Evolutionary conservation across 1,140 invertebrate species (phyloP).

Genomic region (Apolygus lucorum): DNA sequence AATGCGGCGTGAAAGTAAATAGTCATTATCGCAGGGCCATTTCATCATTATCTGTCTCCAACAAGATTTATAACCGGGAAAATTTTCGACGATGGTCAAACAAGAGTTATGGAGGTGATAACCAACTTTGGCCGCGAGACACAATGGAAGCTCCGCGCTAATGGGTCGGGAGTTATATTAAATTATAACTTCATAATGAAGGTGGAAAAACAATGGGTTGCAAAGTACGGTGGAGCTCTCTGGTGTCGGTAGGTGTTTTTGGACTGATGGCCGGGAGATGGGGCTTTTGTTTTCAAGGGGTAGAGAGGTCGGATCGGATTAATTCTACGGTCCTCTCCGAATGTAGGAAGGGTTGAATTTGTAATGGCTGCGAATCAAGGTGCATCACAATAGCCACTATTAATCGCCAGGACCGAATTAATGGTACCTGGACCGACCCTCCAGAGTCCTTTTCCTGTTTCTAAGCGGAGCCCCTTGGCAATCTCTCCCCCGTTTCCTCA

Average conservation of each 20-base stretch:
- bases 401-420: neutral
- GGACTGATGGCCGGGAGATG: neutral
- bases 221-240: neutral
- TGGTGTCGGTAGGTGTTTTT: neutral
- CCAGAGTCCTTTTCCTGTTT: neutral
- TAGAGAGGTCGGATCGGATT: neutral
- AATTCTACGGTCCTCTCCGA: neutral
- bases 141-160: neutral
- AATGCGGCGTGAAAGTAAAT: neutral
- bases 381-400: constrained; percentile 2
- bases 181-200: constrained; percentile 16
- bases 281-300: neutral
- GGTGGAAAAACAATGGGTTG: constrained; percentile 2
- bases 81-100: constrained; percentile 3
- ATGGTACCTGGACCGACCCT: neutral
- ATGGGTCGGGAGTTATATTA: constrained; percentile 12
- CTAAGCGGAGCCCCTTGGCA: neutral
- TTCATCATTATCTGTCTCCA: neutral
- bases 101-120: constrained; percentile 5
- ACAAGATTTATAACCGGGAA: neutral
- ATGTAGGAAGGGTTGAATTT: neutral
- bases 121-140: neutral
- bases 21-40: neutral
- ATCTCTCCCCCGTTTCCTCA: neutral
- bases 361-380: constrained; percentile 10